Percentiles rank a stretch among this genome's conserved stretches.
Conservation (phyloP, 2,888 invertebrate species). For the Zaprionus bogoriensis region DNA sequence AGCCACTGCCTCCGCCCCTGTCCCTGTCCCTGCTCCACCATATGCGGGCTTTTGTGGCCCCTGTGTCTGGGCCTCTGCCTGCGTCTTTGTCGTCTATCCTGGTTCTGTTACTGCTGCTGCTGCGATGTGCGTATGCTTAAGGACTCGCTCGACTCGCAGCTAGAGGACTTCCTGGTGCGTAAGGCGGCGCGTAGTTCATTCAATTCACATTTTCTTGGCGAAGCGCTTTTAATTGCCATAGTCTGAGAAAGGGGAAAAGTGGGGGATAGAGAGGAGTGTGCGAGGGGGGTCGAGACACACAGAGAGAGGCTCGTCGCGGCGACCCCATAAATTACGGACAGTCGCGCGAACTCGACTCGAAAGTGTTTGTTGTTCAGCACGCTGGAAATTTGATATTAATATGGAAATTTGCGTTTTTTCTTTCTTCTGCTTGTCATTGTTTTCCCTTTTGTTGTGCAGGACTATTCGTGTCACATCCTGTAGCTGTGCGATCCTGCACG, state of each 20-base stretch:
- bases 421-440: slow-evolving; percentile 27
- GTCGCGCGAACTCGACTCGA: slow-evolving; percentile 47
- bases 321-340: slow-evolving; percentile 64
- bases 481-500: slow-evolving; percentile 24
- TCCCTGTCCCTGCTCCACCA: background rate
- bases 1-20: background rate
- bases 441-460: background rate
- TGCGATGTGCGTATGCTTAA: slow-evolving; percentile 51
- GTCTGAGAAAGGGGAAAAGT: slow-evolving; percentile 4
- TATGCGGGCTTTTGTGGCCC: slow-evolving; percentile 47
- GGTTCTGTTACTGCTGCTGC: slow-evolving; percentile 4
- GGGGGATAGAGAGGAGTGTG: background rate
- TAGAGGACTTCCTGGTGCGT: slow-evolving; percentile 76
- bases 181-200: slow-evolving; percentile 69
- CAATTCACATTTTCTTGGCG: slow-evolving; percentile 72
- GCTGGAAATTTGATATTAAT: slow-evolving; percentile 65
- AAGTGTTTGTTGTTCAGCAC: slow-evolving; percentile 44
- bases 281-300: background rate
- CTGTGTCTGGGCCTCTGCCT: slow-evolving; percentile 12
- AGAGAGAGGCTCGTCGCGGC: slow-evolving; percentile 10
- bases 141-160: slow-evolving; percentile 49
- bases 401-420: slow-evolving; percentile 56
- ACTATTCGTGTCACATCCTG: slow-evolving; percentile 31
- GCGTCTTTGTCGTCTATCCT: slow-evolving; percentile 13
- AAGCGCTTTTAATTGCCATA: slow-evolving; percentile 67